Conservation (phyloP, 2,113 vertebrate genomes). For the Carettochelys insculpta region DNA sequence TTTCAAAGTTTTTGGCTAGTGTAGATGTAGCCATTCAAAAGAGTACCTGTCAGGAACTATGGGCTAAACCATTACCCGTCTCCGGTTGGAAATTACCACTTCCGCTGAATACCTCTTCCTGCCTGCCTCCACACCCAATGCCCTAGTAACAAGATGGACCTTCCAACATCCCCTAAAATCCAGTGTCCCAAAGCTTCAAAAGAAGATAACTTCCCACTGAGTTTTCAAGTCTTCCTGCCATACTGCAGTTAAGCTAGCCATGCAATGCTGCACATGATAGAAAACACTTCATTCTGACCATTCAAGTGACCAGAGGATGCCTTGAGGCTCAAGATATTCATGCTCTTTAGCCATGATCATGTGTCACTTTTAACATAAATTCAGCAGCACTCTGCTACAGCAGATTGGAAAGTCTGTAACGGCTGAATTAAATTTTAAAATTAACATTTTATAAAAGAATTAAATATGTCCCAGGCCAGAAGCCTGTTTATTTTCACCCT, state of each 20-base stretch:
- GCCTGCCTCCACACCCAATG: background rate
- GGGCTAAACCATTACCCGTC: too few species aligned
- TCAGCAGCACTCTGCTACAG: background rate
- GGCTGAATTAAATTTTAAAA: background rate
- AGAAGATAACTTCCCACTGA: background rate
- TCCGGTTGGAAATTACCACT: background rate
- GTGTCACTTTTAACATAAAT: too few species aligned
- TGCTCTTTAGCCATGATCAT: background rate
- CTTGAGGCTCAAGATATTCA: background rate
- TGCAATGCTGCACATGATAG: background rate
- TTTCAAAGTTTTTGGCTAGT: too few species aligned
- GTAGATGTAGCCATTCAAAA: too few species aligned
- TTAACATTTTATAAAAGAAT: background rate
- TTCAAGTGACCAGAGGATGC: background rate
- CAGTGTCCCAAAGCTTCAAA: background rate
- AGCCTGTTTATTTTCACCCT: background rate
- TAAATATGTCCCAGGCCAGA: background rate
- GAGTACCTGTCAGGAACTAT: background rate
- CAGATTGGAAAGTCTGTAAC: background rate
- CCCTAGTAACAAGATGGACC: background rate
- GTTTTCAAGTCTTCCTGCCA: background rate
- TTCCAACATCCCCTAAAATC: background rate
- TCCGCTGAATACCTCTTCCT: background rate
- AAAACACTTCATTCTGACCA: background rate
- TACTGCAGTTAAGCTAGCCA: background rate